A percentile compares a stretch with the other conserved stretches of the same genome.
Conservation (phyloP, 2,888 invertebrate species). For the Acholoe squamosa region DNA sequence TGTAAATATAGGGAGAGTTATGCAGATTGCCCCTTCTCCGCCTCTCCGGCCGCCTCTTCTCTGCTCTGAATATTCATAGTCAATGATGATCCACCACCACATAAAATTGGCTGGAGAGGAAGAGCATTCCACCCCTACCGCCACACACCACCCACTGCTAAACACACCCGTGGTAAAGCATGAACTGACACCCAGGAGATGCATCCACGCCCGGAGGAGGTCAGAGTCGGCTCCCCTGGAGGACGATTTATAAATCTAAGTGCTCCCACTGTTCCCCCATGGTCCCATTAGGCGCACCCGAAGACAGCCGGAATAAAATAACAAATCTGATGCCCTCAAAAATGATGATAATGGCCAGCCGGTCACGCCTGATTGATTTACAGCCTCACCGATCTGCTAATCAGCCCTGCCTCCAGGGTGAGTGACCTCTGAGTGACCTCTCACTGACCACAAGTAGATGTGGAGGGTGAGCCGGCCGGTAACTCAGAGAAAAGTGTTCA, state of each 20-base stretch:
- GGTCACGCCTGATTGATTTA: constrained; percentile 46
- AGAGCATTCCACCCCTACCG: background rate
- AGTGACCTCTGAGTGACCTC: constrained; percentile 38
- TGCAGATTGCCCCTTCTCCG: background rate
- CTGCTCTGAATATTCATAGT: constrained; percentile 27
- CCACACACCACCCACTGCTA: background rate
- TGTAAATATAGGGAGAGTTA: no score
- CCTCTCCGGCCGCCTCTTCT: background rate
- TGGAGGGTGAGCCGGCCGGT: background rate
- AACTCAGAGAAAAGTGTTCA: constrained; percentile 7
- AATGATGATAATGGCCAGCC: constrained; percentile 15
- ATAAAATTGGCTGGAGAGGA: background rate
- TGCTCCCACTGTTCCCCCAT: background rate
- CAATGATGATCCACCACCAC: constrained; percentile 10
- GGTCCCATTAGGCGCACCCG: background rate
- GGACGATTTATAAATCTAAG: background rate
- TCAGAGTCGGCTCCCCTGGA: background rate
- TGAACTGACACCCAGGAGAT: background rate
- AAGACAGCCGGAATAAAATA: constrained; percentile 50
- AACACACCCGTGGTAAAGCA: background rate
- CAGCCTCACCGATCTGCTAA: constrained; percentile 13
- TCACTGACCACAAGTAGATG: background rate
- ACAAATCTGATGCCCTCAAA: constrained; percentile 12
- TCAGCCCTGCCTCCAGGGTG: constrained; percentile 11
- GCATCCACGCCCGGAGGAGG: background rate